Evolutionary conservation across 2,797 vertebrate genomes (phyloP), one percentile per base, ranked within the genome.

Genomic region (Molossus alvarezi): DNA sequence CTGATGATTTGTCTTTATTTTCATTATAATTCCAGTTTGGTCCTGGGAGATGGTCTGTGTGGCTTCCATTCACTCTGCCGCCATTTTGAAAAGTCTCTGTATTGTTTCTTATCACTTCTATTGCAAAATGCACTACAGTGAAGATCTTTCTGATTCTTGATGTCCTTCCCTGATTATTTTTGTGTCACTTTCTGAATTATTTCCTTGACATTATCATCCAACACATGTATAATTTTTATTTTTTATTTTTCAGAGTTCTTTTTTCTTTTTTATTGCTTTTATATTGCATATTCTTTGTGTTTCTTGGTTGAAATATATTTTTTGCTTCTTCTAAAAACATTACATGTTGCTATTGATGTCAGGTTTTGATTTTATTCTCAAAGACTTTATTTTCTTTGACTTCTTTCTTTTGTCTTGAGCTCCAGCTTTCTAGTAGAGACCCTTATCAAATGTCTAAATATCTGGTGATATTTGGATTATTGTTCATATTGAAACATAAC

Each of bases 161-260:
- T 81, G 9, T 51, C 29, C 25, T 93, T 86, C 23, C 12, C 3
- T 62, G 9, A 51, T 85, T 80, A 90, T 90, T 87, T 92, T 83
- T 21, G 12, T 85, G 7, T 1, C 65, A 64, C 1, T 77, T 88
- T 27, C 11, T 87, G 55, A 81, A 4, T 92, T 57, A 80, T 84
- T 95, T 90, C 48, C 17, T 76, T 93, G 25, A 76, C 15, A 83
- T 51, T 45, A 69, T 90, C 14, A 25, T 75, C 3, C 4, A 75
- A 64, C 21, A 65, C 0, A 33, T 41, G 2, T 33, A 58, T 8
- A 60, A 17, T 2, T 15, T 55, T 8, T 37, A 23, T 41, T 90
- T 93, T 90, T 57, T 60, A 60, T 85, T 67, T 95, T 27, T 33
- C 11, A 29, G 11, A 88, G 41, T 5, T 41, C 3, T 55, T 87